phyloP scores from a whole-genome alignment of 2,797 vertebrate species.

The Carduelis carduelis region DNA sequence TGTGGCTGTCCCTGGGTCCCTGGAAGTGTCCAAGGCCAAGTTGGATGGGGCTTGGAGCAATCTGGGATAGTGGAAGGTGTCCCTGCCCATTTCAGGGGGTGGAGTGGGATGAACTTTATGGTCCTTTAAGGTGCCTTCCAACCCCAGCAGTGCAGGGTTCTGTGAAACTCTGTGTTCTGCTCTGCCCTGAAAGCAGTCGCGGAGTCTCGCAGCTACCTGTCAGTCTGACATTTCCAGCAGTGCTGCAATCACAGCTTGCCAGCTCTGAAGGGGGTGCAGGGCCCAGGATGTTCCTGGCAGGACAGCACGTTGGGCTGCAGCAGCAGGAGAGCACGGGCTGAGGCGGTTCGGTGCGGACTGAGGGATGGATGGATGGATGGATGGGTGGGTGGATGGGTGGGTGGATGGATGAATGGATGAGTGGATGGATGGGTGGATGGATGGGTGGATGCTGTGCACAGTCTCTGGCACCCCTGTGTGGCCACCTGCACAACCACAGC shows the following conservation, averaged over 20 bases:
- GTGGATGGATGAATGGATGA: not conserved
- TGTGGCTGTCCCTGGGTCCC: not conserved
- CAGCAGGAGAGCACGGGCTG: rapidly evolving
- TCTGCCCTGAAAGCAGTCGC: rapidly evolving
- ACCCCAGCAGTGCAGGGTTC: rapidly evolving
- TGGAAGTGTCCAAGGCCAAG: not conserved
- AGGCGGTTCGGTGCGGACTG: rapidly evolving
- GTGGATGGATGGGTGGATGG: too few species aligned
- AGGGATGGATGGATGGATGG: not conserved
- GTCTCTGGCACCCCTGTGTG: constrained; percentile 56
- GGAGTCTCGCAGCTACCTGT: rapidly evolving
- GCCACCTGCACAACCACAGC: not conserved
- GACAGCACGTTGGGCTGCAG: rapidly evolving
- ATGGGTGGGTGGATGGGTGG: not conserved
- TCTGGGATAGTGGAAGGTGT: not conserved
- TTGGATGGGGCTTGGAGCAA: rapidly evolving
- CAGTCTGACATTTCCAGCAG: not conserved
- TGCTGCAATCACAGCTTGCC: rapidly evolving
- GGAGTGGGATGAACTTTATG: rapidly evolving
- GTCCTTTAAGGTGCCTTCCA: not conserved
- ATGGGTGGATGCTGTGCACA: not conserved
- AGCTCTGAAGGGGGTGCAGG: not conserved
- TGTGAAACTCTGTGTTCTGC: rapidly evolving
- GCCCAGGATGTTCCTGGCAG: not conserved
- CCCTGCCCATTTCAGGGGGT: not conserved